A percentile compares a stretch with the other conserved stretches of the same genome.
Conservation (phyloP, 2,797 vertebrate genomes). For the Acanthurus lineatus region DNA sequence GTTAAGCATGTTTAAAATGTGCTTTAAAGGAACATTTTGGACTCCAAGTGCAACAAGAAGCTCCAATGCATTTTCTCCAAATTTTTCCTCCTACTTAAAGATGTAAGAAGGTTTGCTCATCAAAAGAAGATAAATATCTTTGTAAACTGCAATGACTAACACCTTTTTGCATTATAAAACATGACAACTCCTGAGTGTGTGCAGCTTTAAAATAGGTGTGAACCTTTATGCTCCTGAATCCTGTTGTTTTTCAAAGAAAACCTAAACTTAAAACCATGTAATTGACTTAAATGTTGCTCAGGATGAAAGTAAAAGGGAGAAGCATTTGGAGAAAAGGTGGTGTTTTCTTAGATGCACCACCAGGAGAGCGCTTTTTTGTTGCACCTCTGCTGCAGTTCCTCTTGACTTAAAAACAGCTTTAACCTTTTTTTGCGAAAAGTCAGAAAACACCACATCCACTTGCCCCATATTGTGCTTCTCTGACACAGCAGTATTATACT, state of each 20-base stretch:
- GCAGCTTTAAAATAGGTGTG: accelerated
- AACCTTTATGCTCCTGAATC: not conserved
- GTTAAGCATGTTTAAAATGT: not conserved
- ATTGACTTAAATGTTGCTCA: not conserved
- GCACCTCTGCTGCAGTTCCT: no score
- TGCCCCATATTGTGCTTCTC: conserved; percentile 27
- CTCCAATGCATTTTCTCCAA: conserved; percentile 13
- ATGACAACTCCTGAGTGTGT: not conserved
- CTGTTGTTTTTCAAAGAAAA: not conserved
- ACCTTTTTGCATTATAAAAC: not conserved
- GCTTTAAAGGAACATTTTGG: not conserved
- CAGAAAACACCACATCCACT: conserved; percentile 29
- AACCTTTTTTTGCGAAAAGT: conserved; percentile 2
- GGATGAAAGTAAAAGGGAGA: not conserved
- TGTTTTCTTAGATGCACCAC: not conserved
- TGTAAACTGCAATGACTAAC: not conserved
- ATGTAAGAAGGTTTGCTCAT: not conserved
- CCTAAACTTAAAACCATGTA: not conserved
- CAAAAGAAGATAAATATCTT: not conserved
- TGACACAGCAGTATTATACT: conserved; percentile 52
- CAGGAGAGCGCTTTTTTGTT: not conserved
- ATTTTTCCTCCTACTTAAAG: not conserved
- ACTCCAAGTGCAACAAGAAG: not conserved
- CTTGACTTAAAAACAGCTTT: not conserved
- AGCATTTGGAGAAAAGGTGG: not conserved